Percentiles rank a stretch among this genome's conserved stretches.
Conservation (phyloP, 2,888 invertebrate species). For the Ethmia dodecea region DNA sequence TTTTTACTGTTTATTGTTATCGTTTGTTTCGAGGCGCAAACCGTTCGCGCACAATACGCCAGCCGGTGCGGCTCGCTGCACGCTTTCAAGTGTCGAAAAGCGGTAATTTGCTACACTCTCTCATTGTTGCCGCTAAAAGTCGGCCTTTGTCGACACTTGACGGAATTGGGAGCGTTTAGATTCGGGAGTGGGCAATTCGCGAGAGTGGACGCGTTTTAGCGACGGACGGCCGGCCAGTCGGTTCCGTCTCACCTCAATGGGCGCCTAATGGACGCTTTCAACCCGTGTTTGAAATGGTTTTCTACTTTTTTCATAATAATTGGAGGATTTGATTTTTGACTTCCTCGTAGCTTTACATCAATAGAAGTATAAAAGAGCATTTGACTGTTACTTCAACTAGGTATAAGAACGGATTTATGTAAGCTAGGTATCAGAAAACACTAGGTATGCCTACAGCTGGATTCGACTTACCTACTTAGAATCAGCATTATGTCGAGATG, state of each 20-base stretch:
- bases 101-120: constrained; percentile 73
- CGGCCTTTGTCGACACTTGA: constrained; percentile 70
- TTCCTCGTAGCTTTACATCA: neutral
- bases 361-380: neutral
- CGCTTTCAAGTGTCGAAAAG: constrained; percentile 71
- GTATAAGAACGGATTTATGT: too few relatives aligned
- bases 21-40: constrained; percentile 74
- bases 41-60: constrained; percentile 62
- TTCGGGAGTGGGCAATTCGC: constrained; percentile 66
- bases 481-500: too few relatives aligned
- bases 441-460: too few relatives aligned
- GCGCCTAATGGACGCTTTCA: constrained; percentile 46
- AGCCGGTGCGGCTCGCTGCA: constrained; percentile 59
- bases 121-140: constrained; percentile 73
- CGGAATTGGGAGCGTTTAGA: constrained; percentile 75
- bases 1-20: constrained; percentile 75
- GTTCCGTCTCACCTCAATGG: constrained; percentile 45
- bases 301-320: constrained; percentile 19
- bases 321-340: constrained; percentile 3
- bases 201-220: constrained; percentile 59
- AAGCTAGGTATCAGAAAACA: too few relatives aligned
- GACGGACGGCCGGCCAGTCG: constrained; percentile 28
- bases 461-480: too few relatives aligned
- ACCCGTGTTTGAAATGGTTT: constrained; percentile 36
- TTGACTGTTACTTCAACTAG: too few relatives aligned